Conservation (phyloP, 2,888 invertebrate genomes). For the Agonopterix heracliana region DNA sequence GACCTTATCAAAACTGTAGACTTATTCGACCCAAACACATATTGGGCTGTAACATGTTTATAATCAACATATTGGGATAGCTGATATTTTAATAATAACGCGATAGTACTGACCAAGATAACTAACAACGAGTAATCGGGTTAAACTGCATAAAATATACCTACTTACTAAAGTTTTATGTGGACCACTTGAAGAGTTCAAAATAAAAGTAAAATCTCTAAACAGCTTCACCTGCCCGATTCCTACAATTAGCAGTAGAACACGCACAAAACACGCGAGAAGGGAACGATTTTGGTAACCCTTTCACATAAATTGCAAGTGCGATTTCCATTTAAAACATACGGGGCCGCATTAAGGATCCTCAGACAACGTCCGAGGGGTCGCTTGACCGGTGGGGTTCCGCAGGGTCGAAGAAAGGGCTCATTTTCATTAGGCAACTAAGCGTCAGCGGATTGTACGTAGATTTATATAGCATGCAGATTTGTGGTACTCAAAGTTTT, state of each 20-base stretch:
- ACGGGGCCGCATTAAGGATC: constrained; percentile 50
- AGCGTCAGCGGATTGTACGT: constrained; percentile 45
- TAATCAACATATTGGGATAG: no score
- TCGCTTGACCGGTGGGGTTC: constrained; percentile 46
- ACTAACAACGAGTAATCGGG: no score
- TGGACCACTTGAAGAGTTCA: not conserved
- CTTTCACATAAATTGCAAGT: constrained; percentile 71
- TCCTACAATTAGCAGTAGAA: constrained; percentile 38
- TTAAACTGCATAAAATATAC: no score
- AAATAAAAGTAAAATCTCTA: not conserved
- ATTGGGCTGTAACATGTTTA: no score
- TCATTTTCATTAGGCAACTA: constrained; percentile 71
- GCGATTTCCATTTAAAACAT: constrained; percentile 66
- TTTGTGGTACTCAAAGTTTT: constrained; percentile 37
- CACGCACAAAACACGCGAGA: constrained; percentile 49
- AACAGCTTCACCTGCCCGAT: constrained; percentile 13
- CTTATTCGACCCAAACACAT: no score
- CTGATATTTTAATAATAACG: no score
- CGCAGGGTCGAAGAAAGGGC: constrained; percentile 59
- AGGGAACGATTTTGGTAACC: constrained; percentile 51
- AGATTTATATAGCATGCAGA: constrained; percentile 53
- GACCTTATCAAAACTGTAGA: no score
- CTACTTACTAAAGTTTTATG: no score
- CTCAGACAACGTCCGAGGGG: constrained; percentile 31
- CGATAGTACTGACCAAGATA: no score